phyloP scores from a whole-genome alignment of 2,888 invertebrate genomes.

The Chromoteleia sp. region DNA sequence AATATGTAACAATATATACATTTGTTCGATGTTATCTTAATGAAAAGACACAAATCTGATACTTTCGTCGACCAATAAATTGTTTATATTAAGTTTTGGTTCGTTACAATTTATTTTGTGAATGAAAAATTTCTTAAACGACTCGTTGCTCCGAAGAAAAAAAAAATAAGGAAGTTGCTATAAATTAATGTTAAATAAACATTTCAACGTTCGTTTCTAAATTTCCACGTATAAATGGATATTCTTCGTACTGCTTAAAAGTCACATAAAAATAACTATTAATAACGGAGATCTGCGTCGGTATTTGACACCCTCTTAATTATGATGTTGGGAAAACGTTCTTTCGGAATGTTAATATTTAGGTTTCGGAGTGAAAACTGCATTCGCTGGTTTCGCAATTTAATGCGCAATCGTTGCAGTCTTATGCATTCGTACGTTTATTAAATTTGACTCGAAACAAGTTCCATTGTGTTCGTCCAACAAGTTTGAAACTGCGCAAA shows the following conservation, averaged over 20 bases:
- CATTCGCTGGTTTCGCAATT: slow-evolving; percentile 66
- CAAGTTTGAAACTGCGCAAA: too few species aligned
- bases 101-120: background rate
- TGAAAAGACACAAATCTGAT: background rate
- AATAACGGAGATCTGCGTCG: slow-evolving; percentile 32
- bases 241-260: slow-evolving; percentile 13
- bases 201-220: slow-evolving; percentile 50
- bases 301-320: slow-evolving; percentile 65
- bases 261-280: slow-evolving; percentile 40
- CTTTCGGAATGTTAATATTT: slow-evolving; percentile 65
- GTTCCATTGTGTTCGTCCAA: background rate
- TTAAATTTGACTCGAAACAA: slow-evolving; percentile 19
- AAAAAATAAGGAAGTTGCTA: slow-evolving; percentile 3
- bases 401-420: slow-evolving; percentile 48
- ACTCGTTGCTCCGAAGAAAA: background rate
- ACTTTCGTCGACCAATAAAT: background rate
- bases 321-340: slow-evolving; percentile 65
- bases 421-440: slow-evolving; percentile 39
- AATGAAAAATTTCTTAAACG: slow-evolving; percentile 3
- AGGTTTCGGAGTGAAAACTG: slow-evolving; percentile 68
- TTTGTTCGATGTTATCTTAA: background rate
- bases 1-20: background rate
- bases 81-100: too few species aligned
- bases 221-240: slow-evolving; percentile 30
- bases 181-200: slow-evolving; percentile 22